Base-by-base conservation (phyloP, 2,113 vertebrate genomes). In the Phaethornis superciliosus region DNA sequence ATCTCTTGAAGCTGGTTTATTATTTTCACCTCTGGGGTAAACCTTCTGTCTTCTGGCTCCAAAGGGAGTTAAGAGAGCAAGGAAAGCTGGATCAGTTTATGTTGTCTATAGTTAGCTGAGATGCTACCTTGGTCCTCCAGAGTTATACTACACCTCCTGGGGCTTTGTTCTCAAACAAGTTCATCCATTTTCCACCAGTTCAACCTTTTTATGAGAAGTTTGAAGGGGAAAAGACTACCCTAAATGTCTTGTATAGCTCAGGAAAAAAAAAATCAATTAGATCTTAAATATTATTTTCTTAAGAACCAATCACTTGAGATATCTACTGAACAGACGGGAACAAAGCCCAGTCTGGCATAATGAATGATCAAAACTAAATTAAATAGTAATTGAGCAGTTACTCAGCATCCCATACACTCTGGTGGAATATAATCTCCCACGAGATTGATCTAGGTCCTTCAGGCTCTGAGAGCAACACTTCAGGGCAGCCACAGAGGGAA, bases 341-440 rank as follows among this genome's bases (percentile, higher is more conserved):
- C 56, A 91, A 81, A 82, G 67, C 85, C 76, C 71, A 79, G 2
- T 59, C 81, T 88, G 84, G 77, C 55, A 76, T 85, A 88, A 91
- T 85, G 81, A 95, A 91, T 71, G 76, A 85, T 64, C 60, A 78
- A 93, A 81, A 68, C 28, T 37, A 81, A 77, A 91, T 74, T 59
- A 69, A 81, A 93, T 59, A 40, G 60, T 58, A 74, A 72, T 33
- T 15, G 64, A 91, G 72, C 27, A 59, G 64, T 37, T 93, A 44
- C 75, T 85, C 65, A 69, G 75, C 75, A 63, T 67, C 75, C 18
- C 0, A 1, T n/a, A 67, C 54, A 20, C 70, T 0, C 2, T 51
- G 33, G 51, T 51, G 18, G 40, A 80, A 60, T 64, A 75, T 55
- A 52, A 70, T 8, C 32, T 83, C 68, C 72, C 58, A 33, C 5